Evolutionary conservation across 30 jellyfish, hydroid and myxozoan species (phyloP).

Genomic region (Euphysa ruthae): DNA sequence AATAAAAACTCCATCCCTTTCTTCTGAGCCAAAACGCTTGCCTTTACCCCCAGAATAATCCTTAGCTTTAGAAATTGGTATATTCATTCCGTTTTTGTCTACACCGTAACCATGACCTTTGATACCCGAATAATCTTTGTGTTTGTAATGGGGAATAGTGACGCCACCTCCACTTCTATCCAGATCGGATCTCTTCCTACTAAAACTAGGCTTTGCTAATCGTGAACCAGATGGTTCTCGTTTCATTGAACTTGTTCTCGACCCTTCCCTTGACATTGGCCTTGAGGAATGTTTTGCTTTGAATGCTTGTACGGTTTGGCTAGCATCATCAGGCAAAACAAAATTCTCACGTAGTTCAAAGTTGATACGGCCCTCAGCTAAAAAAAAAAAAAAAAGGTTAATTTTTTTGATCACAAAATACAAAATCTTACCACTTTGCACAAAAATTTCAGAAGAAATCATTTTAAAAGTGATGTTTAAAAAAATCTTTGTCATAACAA

Average conservation of each 20-base stretch:
- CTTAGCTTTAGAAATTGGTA: conserved; percentile 29
- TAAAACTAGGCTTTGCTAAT: conserved; percentile 1
- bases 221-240: conserved; percentile 23
- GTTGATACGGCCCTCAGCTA: conserved; percentile 86
- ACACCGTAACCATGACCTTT: conserved; percentile 62
- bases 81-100: conserved; percentile 53
- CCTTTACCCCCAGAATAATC: conserved; percentile 54
- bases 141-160: too few species aligned
- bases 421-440: too few species aligned
- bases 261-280: conserved; percentile 60
- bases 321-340: conserved; percentile 62
- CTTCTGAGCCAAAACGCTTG: conserved; percentile 96
- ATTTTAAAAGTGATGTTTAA: too few species aligned
- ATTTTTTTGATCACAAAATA: too few species aligned
- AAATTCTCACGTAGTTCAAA: conserved; percentile 78
- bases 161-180: too few species aligned
- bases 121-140: too few species aligned
- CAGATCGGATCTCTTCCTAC: conserved; percentile 70
- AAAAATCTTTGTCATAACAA: too few species aligned
- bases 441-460: too few species aligned
- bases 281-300: conserved; percentile 30
- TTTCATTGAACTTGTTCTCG: conserved; percentile 44
- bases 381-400: too few species aligned
- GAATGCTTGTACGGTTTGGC: conserved; percentile 66
- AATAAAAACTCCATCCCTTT: conserved; percentile 49